Evolutionary conservation across 2,888 invertebrate species (phyloP).

Genomic region (Adela reaumurella): DNA sequence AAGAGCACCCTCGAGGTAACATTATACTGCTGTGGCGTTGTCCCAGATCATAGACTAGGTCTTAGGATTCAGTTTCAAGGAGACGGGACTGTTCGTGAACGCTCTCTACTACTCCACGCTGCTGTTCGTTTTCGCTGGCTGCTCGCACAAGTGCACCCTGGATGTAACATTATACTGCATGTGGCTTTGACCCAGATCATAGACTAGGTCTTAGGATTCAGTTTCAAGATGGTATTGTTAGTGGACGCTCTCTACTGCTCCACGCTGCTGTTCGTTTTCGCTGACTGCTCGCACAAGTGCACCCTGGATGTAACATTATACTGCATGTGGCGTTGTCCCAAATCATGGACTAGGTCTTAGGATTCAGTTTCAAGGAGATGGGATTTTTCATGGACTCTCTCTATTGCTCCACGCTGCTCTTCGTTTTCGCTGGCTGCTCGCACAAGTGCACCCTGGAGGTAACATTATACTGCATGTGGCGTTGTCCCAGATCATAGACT

Average conservation of each 20-base stretch:
- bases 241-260: too few species aligned
- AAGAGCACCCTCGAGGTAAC: slow-evolving; percentile 55
- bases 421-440: slow-evolving; percentile 64
- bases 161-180: too few species aligned
- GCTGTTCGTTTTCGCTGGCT: slow-evolving; percentile 63
- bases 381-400: slow-evolving; percentile 61
- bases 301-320: slow-evolving; percentile 41
- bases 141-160: slow-evolving; percentile 62
- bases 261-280: slow-evolving; percentile 62
- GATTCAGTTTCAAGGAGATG: slow-evolving; percentile 64
- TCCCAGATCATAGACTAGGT: slow-evolving; percentile 67
- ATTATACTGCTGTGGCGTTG: slow-evolving; percentile 37
- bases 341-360: slow-evolving; percentile 63
- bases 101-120: slow-evolving; percentile 58
- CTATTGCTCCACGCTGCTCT: slow-evolving; percentile 60
- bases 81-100: slow-evolving; percentile 62
- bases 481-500: slow-evolving; percentile 63
- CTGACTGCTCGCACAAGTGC: slow-evolving; percentile 64
- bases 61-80: slow-evolving; percentile 62
- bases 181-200: too few species aligned
- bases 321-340: slow-evolving; percentile 65
- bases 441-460: slow-evolving; percentile 61
- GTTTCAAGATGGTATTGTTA: too few species aligned
- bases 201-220: slow-evolving; percentile 62
- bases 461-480: slow-evolving; percentile 27